Conservation (phyloP, 2,888 invertebrate species). For the Sabellastarte sp. region DNA sequence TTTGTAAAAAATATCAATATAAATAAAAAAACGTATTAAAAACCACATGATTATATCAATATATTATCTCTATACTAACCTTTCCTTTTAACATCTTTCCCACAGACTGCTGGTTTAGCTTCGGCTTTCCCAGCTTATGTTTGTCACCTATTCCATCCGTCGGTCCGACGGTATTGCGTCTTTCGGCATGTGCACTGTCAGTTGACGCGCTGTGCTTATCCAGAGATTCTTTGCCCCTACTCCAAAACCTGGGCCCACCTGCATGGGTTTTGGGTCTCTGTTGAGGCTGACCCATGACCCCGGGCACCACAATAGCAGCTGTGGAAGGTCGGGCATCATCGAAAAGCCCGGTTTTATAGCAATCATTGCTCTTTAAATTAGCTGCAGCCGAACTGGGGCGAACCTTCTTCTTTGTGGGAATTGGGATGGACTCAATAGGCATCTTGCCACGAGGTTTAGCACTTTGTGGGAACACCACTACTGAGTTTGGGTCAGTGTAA, state of each 20-base stretch:
- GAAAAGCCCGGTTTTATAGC: conserved; percentile 45
- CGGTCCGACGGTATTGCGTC: conserved; percentile 44
- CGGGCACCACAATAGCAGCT: conserved; percentile 23
- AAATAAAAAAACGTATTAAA: too few relatives aligned
- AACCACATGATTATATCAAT: too few relatives aligned
- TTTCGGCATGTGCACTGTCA: too few relatives aligned
- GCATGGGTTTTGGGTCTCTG: conserved; percentile 46
- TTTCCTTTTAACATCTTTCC: background rate
- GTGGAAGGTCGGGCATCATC: conserved; percentile 44
- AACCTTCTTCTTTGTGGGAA: conserved; percentile 37
- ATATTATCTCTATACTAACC: too few relatives aligned
- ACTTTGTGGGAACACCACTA: too few relatives aligned
- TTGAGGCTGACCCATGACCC: background rate
- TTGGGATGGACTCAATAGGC: conserved; percentile 21
- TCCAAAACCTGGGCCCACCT: conserved; percentile 35
- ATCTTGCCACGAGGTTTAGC: too few relatives aligned
- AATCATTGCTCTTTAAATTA: conserved; percentile 51
- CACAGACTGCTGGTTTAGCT: conserved; percentile 20
- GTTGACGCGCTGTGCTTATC: too few relatives aligned
- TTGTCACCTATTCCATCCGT: conserved; percentile 45
- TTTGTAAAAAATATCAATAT: too few relatives aligned
- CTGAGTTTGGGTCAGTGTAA: too few relatives aligned
- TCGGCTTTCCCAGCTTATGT: conserved; percentile 32
- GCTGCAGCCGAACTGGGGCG: conserved; percentile 54
- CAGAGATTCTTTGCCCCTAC: conserved; percentile 7